Evolutionary conservation across 2,888 invertebrate species (phyloP), one percentile per base, ranked within the genome.

Genomic region (Lampropteryx suffumata): DNA sequence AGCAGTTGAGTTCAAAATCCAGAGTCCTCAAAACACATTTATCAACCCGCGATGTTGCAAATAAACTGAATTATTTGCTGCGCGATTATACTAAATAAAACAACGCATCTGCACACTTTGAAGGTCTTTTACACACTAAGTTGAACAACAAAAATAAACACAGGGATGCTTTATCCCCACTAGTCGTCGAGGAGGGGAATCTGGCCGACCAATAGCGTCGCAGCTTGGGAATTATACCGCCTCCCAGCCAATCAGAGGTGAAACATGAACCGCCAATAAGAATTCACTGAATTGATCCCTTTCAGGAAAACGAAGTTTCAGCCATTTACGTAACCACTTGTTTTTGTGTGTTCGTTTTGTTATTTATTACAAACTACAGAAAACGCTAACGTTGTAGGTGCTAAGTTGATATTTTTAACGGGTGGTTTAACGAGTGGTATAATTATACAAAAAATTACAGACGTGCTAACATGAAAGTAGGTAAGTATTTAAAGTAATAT

Each of bases 91-190:
- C 54, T 40, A 40, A 48, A 51, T 47, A 48, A 54, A 47, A 48
- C 58, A 57, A 67, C 66, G 67, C 76, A 73, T 71, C 69, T 73
- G 71, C 62, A 68, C 82, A 59, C 78, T 59, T 62, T 64, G 76
- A 77, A 79, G 78, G 86, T 85, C 78, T 76, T 79, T 73, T 81
- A 82, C 82, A 70, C 74, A 90, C 90, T 90, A 85, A 83, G 73
- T 80, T 76, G 71, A 75, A 79, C 75, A 83, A 84, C 82, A 84
- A 87, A 86, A 87, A 88, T 86, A 88, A 86, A 87, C 87, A 87
- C 65, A 73, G 88, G 89, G 89, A 77, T 85, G 87, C 74, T 79
- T 71, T 63, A 59, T 69, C 82, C 86, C 85, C 79, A 74, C 80
- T 67, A 63, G 45, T 10, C 12, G 14, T 21, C 50, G 49, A 67